These are phyloP conservation scores for Peromyscus attwateri DNA, from an alignment of 2,797 vertebrate genomes.

Conservation along the genomic window DNA sequence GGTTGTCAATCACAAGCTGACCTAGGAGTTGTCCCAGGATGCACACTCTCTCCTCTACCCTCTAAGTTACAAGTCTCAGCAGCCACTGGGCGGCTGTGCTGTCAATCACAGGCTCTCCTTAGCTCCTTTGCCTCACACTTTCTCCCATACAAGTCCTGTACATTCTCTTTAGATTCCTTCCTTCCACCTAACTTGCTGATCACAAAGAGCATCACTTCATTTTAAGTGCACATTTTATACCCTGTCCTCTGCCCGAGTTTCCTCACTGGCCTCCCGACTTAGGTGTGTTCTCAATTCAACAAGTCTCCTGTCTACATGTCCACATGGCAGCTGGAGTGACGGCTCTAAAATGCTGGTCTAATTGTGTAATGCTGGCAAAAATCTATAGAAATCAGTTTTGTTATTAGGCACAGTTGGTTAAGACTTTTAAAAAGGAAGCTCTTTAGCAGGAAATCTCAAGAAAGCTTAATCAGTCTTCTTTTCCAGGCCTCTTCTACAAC, in stretches of 20 bases:
- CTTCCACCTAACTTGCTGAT: not conserved
- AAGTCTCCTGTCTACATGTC: not conserved
- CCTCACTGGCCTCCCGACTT: not conserved
- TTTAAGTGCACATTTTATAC: not conserved
- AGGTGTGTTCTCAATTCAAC: not conserved
- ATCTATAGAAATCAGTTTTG: not conserved
- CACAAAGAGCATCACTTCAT: not conserved
- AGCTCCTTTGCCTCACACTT: not conserved
- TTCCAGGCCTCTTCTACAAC: not conserved
- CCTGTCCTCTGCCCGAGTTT: not conserved
- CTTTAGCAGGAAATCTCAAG: not conserved
- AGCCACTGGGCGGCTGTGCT: not conserved
- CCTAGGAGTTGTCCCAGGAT: not conserved
- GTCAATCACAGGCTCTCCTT: not conserved
- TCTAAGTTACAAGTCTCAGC: not conserved
- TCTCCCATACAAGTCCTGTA: not conserved
- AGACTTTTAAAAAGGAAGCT: not conserved
- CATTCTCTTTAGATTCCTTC: not conserved
- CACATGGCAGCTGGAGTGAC: not conserved
- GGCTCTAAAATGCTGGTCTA: not conserved
- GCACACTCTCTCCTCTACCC: not conserved
- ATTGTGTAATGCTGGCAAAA: not conserved
- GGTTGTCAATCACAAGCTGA: slow-evolving; percentile 12
- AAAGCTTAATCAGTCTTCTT: not conserved
- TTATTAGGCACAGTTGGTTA: not conserved